Evolutionary conservation across 1,140 invertebrate species (phyloP).

Genomic region (Euglossa dilemma): DNA sequence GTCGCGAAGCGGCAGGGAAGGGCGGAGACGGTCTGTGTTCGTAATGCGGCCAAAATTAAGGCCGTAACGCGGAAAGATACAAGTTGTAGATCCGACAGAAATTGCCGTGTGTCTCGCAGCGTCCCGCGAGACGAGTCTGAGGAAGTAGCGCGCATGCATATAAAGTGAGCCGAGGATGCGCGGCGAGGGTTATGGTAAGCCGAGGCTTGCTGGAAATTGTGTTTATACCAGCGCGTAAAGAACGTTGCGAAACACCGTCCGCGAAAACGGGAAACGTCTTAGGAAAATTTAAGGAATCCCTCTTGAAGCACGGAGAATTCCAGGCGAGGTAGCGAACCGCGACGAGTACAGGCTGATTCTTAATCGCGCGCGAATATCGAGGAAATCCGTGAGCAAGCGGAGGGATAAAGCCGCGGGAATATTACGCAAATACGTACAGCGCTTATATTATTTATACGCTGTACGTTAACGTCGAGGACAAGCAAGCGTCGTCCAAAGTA

Average conservation of each 20-base stretch:
- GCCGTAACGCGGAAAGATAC: constrained; percentile 53
- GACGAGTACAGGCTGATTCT: neutral
- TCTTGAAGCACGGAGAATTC: neutral
- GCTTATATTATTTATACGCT: neutral
- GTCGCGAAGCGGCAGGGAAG: neutral
- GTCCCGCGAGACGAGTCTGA: constrained; percentile 56
- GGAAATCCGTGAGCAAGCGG: neutral
- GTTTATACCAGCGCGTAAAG: constrained; percentile 68
- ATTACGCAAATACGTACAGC: neutral
- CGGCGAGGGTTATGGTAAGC: constrained; percentile 46
- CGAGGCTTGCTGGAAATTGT: constrained; percentile 62
- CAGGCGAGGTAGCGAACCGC: neutral
- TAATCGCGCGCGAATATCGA: neutral
- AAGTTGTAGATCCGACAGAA: constrained; percentile 63
- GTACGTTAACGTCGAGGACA: neutral
- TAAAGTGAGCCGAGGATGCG: constrained; percentile 61
- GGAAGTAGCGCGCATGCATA: constrained; percentile 62
- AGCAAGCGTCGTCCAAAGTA: neutral
- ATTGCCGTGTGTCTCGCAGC: constrained; percentile 62
- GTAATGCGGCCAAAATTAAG: constrained; percentile 61
- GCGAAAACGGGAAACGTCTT: constrained; percentile 41
- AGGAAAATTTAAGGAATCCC: constrained; percentile 51
- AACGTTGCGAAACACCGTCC: constrained; percentile 55
- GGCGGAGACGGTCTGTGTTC: neutral
- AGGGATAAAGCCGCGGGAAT: neutral